Base-by-base conservation (phyloP, 2,888 invertebrate genomes). In the Epiblema foenella region DNA sequence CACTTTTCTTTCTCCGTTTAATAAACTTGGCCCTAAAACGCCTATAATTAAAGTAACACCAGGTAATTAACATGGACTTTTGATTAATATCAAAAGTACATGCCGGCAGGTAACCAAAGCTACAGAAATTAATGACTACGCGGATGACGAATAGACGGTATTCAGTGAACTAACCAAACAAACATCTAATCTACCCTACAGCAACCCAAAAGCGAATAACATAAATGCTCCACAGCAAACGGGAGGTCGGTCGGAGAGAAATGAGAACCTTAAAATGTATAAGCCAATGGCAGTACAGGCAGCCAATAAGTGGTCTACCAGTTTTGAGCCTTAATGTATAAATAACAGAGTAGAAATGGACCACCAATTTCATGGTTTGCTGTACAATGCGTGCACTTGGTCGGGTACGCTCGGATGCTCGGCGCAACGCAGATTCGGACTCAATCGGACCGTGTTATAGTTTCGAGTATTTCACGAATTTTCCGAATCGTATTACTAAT, bases 31-130 rank as follows among this genome's bases (percentile, higher is more conserved):
- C 11, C 15, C 37, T 37, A 37, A 62, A 62, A 62, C 46, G 62
- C 18, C 37, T 81, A 84, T 70, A 68, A 75, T 37, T 74, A 68
- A 70, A 66, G 39, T 29, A 46, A 18, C 51, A 51, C 49, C 63
- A 51, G 17, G 33, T 57, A 46, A 57, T 46, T 42, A 57, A 57
- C 46, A 57, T 57, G 37, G 42, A 59, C 17, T n/a, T 29, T 18
- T 57, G 54, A 57, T 66, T 66, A 57, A 57, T 63, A 63, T 63
- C 63, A 18, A 9, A 42, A 24, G 1, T 33, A 29, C 60, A 60
- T 24, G 49, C 12, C 46, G n/a, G 46, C 46, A 52, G 37, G 51
- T 63, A 49, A 33, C 59, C 12, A 12, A 46, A 46, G 46, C 29
- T 15, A 51, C 62, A 29, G 39, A 20, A 62, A 17, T 17, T 64